These are phyloP conservation scores for Nilaparvata lugens DNA, from an alignment of 1,140 invertebrate species.

Conservation along the genomic window DNA sequence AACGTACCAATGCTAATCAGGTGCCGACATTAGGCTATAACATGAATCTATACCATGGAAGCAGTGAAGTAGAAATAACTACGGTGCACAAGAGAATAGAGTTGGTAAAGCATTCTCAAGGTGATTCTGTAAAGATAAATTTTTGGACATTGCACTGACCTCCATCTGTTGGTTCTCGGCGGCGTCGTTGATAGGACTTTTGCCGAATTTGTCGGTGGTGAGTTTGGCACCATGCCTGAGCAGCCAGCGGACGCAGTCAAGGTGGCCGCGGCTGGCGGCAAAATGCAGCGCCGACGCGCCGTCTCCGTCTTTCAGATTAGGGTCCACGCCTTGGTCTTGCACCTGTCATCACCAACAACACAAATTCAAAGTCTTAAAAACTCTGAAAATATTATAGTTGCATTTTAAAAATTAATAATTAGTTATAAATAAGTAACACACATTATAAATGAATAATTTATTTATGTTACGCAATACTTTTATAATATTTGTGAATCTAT, in stretches of 20 bases:
- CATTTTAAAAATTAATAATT: neutral
- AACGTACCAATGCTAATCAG: too few relatives aligned
- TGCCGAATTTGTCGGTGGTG: slow-evolving; percentile 71
- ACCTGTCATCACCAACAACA: slow-evolving; percentile 43
- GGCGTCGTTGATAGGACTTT: slow-evolving; percentile 80
- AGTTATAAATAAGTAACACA: neutral
- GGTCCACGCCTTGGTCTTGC: slow-evolving; percentile 69
- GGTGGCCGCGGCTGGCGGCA: slow-evolving; percentile 70
- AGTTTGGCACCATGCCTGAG: slow-evolving; percentile 67
- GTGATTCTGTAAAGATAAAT: too few relatives aligned
- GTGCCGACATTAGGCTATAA: too few relatives aligned
- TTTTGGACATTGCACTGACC: slow-evolving; percentile 45
- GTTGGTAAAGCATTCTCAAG: too few relatives aligned
- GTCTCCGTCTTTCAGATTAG: slow-evolving; percentile 73
- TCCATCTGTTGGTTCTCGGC: slow-evolving; percentile 81
- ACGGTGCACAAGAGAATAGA: too few relatives aligned
- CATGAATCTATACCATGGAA: too few relatives aligned
- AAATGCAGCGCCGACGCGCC: slow-evolving; percentile 73
- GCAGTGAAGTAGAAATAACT: too few relatives aligned
- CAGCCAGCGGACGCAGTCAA: slow-evolving; percentile 73
- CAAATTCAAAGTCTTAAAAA: neutral
- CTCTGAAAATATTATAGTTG: neutral
- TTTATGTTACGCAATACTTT: neutral
- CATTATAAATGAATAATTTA: neutral
- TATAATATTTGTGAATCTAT: neutral